phyloP scores from a whole-genome alignment of 2,888 invertebrate species.

The Ophraella communa region DNA sequence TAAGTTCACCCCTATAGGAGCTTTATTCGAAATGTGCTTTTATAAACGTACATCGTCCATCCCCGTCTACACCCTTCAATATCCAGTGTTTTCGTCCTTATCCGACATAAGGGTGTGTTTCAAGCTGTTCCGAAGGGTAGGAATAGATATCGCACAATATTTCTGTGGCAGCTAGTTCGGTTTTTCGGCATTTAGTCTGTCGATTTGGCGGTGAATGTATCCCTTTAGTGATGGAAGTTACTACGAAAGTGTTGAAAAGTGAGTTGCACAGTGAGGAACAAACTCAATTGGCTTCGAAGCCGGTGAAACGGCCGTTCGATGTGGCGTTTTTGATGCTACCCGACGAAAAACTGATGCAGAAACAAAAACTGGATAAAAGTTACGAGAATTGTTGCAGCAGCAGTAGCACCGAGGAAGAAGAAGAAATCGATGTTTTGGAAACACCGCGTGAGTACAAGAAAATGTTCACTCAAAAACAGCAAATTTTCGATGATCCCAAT shows the following conservation, averaged over 20 bases:
- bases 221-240: slow-evolving; percentile 60
- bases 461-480: slow-evolving; percentile 60
- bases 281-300: slow-evolving; percentile 57
- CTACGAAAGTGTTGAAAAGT: slow-evolving; percentile 57
- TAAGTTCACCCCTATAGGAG: slow-evolving; percentile 61
- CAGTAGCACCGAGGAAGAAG: slow-evolving; percentile 51
- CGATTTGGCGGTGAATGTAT: slow-evolving; percentile 39
- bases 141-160: slow-evolving; percentile 58
- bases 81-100: slow-evolving; percentile 39
- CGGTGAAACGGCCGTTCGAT: slow-evolving; percentile 82
- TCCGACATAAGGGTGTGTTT: slow-evolving; percentile 49
- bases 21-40: slow-evolving; percentile 55
- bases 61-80: slow-evolving; percentile 33
- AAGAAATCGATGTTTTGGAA: slow-evolving; percentile 54
- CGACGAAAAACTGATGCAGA: slow-evolving; percentile 78
- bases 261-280: slow-evolving; percentile 57
- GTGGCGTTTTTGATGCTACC: slow-evolving; percentile 90
- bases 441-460: slow-evolving; percentile 46
- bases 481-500: slow-evolving; percentile 68
- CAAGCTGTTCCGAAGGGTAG: slow-evolving; percentile 55
- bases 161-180: slow-evolving; percentile 57
- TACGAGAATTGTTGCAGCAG: slow-evolving; percentile 39
- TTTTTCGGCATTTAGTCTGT: slow-evolving; percentile 59
- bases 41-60: slow-evolving; percentile 46
- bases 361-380: slow-evolving; percentile 62